Base-by-base conservation (phyloP, 2,113 vertebrate genomes). In the Eubucco bourcierii region DNA sequence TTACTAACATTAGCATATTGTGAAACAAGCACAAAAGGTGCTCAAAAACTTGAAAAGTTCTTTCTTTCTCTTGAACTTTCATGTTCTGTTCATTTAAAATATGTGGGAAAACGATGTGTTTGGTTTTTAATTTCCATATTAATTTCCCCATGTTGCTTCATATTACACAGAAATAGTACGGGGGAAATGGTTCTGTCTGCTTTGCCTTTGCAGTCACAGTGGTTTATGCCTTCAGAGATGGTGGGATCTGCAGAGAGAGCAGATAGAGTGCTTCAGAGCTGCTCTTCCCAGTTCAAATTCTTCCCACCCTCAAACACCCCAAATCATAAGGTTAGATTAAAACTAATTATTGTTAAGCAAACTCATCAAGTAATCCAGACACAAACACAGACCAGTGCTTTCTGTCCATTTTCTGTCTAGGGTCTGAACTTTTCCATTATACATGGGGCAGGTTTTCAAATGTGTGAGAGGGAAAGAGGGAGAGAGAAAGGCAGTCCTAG, bases 41-140 rank as follows among this genome's bases (percentile, higher is more conserved):
- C 84, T 90, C 46, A 90, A 95, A 93, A 71, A 13, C 74, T 67
- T 76, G 21, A 90, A 63, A 81, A 47, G 17, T 58, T 91, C 17
- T 94, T 95, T 68, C 56, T 84, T 85, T 95, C 88, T 78, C 46
- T 71, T 82, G 55, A 91, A 91, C 66, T 93, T 90, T 77, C 67
- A 73, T 64, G 55, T 81, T 91, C 80, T 82, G 17, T 66, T 90
- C 21, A 60, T 94, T 90, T 81, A 47, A 91, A 86, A 81, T 87
- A 83, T 28, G 59, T 70, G 28, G 67, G 10, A 70, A 83, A 93
- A 20, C 47, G 66, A n/a, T 53, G 23, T 24, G 24, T 25, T 52
- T 52, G 7, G 6, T 46, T 75, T 85, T 75, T 72, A 67, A 73
- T 92, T 88, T 86, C 80, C 77, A n/a, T 85, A 90, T 67, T 95